Conservation (phyloP, 2,797 vertebrate genomes). For the Sparidentex hasta region DNA sequence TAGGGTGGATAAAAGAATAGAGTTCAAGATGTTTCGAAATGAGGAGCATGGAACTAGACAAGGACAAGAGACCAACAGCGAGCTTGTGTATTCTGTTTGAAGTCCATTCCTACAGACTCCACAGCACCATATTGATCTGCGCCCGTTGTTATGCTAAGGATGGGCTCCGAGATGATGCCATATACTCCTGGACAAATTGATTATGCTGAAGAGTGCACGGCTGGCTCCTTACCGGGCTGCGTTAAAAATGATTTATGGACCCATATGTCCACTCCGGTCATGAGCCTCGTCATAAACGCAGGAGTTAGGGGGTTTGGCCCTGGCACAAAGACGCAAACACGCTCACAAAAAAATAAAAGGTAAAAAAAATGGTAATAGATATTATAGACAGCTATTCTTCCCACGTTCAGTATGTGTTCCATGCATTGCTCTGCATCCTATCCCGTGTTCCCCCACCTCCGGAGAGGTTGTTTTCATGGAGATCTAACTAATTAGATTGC, state of each 20-base stretch:
- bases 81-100: conserved; percentile 59
- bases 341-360: not conserved
- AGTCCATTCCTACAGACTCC: conserved; percentile 40
- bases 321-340: not conserved
- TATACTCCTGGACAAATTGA: conserved; percentile 61
- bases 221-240: conserved; percentile 40
- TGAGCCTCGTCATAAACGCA: conserved; percentile 49
- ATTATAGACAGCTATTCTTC: conserved; percentile 44
- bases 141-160: conserved; percentile 63
- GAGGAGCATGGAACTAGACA: conserved; percentile 35
- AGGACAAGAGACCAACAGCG: conserved; percentile 35
- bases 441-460: conserved; percentile 71
- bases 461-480: conserved; percentile 81
- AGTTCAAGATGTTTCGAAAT: conserved; percentile 31
- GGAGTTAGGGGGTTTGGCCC: conserved; percentile 18
- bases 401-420: conserved; percentile 46
- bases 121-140: conserved; percentile 51
- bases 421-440: conserved; percentile 36
- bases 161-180: conserved; percentile 44
- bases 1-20: conserved; percentile 34
- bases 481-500: conserved; percentile 85
- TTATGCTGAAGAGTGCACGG: conserved; percentile 58
- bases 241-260: conserved; percentile 72
- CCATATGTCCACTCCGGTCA: conserved; percentile 49
- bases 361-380: conserved; percentile 25